Evolutionary conservation across 2,113 vertebrate genomes (phyloP).

Genomic region (Rhizomys pruinosus): DNA sequence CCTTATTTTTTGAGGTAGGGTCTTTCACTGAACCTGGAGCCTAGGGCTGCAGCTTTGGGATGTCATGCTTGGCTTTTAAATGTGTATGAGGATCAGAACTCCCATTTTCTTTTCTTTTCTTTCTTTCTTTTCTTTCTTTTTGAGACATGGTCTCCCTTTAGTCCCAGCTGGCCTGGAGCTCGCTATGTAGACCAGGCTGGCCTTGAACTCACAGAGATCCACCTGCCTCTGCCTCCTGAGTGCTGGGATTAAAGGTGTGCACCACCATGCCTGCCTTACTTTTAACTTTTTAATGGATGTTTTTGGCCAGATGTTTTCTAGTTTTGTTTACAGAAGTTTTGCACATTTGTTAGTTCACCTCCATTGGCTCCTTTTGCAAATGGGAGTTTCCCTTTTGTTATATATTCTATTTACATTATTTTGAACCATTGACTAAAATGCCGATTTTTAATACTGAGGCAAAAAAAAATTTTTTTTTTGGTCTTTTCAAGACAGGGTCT

Average conservation of each 20-base stretch:
- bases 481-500: no score
- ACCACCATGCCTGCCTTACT: not conserved
- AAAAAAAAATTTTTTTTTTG: no score
- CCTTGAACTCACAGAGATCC: no score
- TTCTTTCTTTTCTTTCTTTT: no score
- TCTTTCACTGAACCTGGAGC: not conserved
- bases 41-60: no score
- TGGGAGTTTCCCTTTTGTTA: not conserved
- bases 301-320: not conserved
- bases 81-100: not conserved
- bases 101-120: no score
- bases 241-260: no score
- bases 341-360: not conserved
- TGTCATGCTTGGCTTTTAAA: not conserved
- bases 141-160: not conserved
- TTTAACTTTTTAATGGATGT: not conserved
- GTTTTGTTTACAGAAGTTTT: not conserved
- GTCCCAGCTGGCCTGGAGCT: not conserved
- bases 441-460: conserved; percentile 13
- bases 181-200: no score
- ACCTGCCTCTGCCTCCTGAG: no score
- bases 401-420: conserved; percentile 46
- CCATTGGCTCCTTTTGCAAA: conserved; percentile 24
- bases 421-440: conserved; percentile 32
- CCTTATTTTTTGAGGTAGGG: not conserved